These are phyloP conservation scores for Drosophila ficusphila DNA, from an alignment of 1,140 invertebrate genomes.

Conservation along the genomic window DNA sequence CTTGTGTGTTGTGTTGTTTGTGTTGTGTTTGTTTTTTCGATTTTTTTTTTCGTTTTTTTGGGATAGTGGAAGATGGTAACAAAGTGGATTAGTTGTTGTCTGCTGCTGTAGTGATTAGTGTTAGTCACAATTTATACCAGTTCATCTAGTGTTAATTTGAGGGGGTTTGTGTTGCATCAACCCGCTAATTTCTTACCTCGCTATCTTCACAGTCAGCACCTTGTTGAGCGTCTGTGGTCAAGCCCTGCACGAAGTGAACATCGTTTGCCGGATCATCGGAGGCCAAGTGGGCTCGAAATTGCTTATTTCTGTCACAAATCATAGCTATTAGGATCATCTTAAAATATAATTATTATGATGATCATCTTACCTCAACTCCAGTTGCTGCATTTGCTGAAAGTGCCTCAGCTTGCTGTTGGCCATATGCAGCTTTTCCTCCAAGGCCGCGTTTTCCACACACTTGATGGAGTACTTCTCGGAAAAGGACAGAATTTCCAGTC, in stretches of 20 bases:
- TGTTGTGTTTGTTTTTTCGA: constrained; percentile 23
- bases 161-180: neutral
- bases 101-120: constrained; percentile 36
- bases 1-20: constrained; percentile 50
- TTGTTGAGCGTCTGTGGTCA: constrained; percentile 58
- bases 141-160: constrained; percentile 49
- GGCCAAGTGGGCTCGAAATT: constrained; percentile 90
- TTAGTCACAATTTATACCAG: constrained; percentile 38
- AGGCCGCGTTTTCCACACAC: constrained; percentile 93
- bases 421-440: constrained; percentile 92
- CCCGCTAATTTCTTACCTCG: constrained; percentile 60
- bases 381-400: constrained; percentile 89
- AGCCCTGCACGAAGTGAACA: constrained; percentile 72
- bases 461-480: constrained; percentile 96
- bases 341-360: too few relatives aligned
- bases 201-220: constrained; percentile 72
- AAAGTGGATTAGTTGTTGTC: constrained; percentile 71
- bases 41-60: constrained; percentile 10
- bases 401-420: constrained; percentile 91
- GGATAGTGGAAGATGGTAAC: constrained; percentile 75
- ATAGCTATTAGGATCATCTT: neutral
- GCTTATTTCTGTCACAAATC: constrained; percentile 87
- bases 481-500: constrained; percentile 93
- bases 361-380: constrained; percentile 87
- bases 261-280: constrained; percentile 87